Evolutionary conservation across 2,797 vertebrate species (phyloP).

Genomic region (Enteromius mattozi): DNA sequence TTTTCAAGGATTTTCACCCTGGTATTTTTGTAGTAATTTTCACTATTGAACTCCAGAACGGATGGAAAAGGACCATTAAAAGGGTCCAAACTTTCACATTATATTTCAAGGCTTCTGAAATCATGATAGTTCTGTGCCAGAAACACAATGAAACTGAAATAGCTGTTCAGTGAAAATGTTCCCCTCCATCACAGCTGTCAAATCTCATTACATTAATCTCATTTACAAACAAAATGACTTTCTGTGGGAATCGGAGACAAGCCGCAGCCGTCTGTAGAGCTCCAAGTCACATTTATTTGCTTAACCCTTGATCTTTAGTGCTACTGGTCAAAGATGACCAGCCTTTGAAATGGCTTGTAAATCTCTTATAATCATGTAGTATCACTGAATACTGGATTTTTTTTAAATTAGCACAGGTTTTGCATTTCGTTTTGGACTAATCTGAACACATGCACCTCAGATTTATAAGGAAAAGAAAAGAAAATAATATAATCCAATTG

Average conservation of each 20-base stretch:
- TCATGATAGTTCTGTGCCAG: not conserved
- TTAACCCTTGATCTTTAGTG: not conserved
- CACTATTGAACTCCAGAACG: not conserved
- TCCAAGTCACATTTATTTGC: not conserved
- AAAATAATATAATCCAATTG: not conserved
- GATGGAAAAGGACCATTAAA: not conserved
- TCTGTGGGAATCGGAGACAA: not conserved
- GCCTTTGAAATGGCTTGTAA: not conserved
- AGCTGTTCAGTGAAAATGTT: not conserved
- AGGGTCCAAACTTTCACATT: not conserved
- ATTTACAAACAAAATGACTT: not conserved
- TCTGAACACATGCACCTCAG: not conserved
- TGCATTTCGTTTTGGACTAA: not conserved
- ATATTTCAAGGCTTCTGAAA: not conserved
- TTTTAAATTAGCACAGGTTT: not conserved
- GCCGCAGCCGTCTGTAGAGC: not conserved
- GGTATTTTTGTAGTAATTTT: not conserved
- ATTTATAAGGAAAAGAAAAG: not conserved
- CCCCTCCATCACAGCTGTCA: slow-evolving; percentile 8
- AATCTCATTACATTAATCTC: not conserved
- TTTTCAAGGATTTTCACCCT: not conserved
- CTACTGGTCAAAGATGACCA: not conserved
- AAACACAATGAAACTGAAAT: not conserved
- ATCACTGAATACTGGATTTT: not conserved
- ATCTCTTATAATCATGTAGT: not conserved